Evolutionary conservation across 2,888 invertebrate genomes (phyloP).

Genomic region (Perdita meconis): DNA sequence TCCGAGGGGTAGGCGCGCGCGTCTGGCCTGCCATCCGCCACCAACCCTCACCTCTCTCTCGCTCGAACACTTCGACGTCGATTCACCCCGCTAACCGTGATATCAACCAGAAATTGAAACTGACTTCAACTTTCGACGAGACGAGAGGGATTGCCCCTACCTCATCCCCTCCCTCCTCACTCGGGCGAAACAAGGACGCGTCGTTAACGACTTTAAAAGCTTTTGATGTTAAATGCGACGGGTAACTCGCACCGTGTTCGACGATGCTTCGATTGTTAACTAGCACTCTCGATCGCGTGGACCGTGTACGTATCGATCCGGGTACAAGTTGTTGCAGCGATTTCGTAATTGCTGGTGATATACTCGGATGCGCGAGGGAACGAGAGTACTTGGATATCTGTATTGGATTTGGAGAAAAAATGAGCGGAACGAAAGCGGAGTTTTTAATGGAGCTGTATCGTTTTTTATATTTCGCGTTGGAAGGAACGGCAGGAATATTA

Average conservation of each 20-base stretch:
- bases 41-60: background rate
- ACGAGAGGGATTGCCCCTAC: background rate
- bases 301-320: background rate
- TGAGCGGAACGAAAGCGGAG: too few species aligned
- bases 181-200: conserved; percentile 9
- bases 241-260: conserved; percentile 9
- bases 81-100: conserved; percentile 8
- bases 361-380: background rate
- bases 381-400: background rate
- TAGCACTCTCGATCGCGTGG: background rate
- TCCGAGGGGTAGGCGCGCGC: conserved; percentile 15
- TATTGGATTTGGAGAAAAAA: background rate
- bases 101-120: conserved; percentile 40
- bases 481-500: too few species aligned
- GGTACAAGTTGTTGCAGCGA: background rate
- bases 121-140: conserved; percentile 26
- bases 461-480: too few species aligned
- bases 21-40: conserved; percentile 2
- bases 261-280: conserved; percentile 12
- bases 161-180: too few species aligned
- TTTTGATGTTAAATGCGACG: conserved; percentile 25
- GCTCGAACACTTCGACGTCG: conserved; percentile 6
- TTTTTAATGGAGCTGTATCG: too few species aligned
- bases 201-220: conserved; percentile 35
- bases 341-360: background rate